Conservation (phyloP, 2,797 vertebrate genomes). For the Micromesistius poutassou region DNA sequence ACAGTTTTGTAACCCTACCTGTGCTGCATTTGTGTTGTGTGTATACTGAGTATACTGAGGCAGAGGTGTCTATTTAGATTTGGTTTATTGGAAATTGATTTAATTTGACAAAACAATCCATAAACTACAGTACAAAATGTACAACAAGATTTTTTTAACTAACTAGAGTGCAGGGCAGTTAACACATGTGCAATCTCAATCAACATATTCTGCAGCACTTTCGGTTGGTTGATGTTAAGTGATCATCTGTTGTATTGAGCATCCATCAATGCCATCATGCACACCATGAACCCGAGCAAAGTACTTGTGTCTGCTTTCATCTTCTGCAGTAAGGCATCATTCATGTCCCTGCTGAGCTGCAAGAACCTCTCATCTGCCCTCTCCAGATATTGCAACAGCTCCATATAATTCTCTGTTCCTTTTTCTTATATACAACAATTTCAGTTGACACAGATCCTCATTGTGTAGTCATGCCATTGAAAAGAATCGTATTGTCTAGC, state of each 20-base stretch:
- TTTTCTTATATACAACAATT: conserved; percentile 18
- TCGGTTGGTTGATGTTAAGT: background rate
- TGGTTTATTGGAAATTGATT: background rate
- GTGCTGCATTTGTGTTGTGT: background rate
- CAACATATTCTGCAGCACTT: background rate
- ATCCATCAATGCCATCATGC: conserved; percentile 12
- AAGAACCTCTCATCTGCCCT: conserved; percentile 17
- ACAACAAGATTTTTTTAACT: too few species aligned
- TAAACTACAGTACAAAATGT: background rate
- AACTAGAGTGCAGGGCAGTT: background rate
- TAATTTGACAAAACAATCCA: background rate
- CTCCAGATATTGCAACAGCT: conserved; percentile 15
- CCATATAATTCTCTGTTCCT: background rate
- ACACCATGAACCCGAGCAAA: conserved; percentile 11
- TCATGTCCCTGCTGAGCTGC: conserved; percentile 2
- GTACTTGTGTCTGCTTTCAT: conserved; percentile 11
- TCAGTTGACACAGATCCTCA: conserved; percentile 2
- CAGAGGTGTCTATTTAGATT: background rate
- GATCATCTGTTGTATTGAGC: background rate
- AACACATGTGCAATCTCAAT: background rate
- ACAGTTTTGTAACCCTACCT: background rate
- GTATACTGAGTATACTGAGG: background rate
- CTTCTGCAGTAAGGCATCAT: background rate
- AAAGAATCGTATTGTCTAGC: background rate
- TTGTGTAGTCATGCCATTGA: conserved; percentile 11